Evolutionary conservation across 2,888 invertebrate species (phyloP), one percentile per base, ranked within the genome.

Genomic region (Allacma fusca): DNA sequence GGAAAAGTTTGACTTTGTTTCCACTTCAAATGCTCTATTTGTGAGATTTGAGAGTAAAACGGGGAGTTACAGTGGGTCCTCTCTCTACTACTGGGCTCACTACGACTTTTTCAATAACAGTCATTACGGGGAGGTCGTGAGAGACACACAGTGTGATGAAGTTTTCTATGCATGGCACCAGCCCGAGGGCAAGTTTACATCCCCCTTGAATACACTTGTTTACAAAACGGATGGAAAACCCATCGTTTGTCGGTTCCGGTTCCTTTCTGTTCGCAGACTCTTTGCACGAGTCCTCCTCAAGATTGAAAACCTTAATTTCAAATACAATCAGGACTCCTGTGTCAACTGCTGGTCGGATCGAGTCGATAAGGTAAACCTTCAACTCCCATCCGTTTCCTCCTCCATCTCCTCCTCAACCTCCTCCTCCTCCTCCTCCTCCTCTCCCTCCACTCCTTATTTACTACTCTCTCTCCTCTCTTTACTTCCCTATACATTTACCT

Each of bases 51-150:
- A 95, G 85, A 95, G 95, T 87, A 94, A 94, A 86, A 95, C 95
- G 0, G 96, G 96, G 26, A 95, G 95, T 82, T 95, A 96, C 84
- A 94, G 95, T 79, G 96, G 95, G 90, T 79, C 79, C 21, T 82
- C 81, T 0, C 89, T 96, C 19, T 95, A 96, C 87, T 96, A 95
- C 86, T 95, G 95, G 95, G 95, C 95, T 0, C 95, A 95, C 86
- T 96, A 95, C 85, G 95, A 96, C 85, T 96, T 95, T 88, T 96
- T 95, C 88, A 95, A 96, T 87, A 94, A 95, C 85, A 95, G 94
- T 0, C 91, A 92, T 73, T 92, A 93, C 81, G 96, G 96, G 0
- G 94, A 93, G 81, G 92, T 93, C 0, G 92, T 95, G 0, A 90
- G 91, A 0, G 92, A 91, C 24, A 94, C 94, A 0, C 91, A 92